Evolutionary conservation across 2,113 vertebrate species (phyloP).

Genomic region (Leptocoma aspasia): DNA sequence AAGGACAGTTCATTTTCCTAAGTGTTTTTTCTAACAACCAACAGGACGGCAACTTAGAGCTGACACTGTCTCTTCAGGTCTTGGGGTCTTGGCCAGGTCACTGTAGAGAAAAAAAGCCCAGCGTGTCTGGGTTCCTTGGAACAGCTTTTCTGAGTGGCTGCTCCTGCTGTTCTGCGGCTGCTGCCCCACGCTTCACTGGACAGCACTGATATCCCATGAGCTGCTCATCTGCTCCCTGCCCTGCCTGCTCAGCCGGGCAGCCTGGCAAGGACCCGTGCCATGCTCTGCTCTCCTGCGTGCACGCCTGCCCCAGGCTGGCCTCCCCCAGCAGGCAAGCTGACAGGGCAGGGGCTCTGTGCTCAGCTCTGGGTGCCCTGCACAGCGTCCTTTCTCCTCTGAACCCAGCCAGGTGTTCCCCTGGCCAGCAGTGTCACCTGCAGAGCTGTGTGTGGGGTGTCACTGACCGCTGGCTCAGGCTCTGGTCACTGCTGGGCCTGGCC

Average conservation of each 20-base stretch:
- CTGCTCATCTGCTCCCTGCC: not conserved
- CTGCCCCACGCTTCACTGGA: not conserved
- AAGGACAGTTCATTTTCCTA: not conserved
- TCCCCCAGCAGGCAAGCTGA: not conserved
- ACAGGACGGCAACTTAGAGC: not conserved
- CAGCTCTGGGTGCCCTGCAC: not conserved
- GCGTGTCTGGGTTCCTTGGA: not conserved
- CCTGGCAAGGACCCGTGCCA: fast-evolving
- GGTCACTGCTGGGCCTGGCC: not conserved
- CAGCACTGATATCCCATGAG: not conserved
- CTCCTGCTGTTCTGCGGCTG: not conserved
- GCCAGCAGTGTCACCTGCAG: fast-evolving
- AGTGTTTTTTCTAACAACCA: not conserved
- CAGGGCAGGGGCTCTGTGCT: not conserved
- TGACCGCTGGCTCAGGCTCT: not conserved
- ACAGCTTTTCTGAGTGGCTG: not conserved
- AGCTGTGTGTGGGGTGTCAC: fast-evolving
- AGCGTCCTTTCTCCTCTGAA: not conserved
- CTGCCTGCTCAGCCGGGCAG: not conserved
- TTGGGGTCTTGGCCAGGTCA: not conserved
- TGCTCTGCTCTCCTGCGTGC: not conserved
- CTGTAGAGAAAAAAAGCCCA: not conserved
- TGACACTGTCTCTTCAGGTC: not conserved
- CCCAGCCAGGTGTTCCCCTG: fast-evolving
- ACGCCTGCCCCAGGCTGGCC: fast-evolving